Evolutionary conservation across 2,797 vertebrate genomes (phyloP).

Genomic region (Diplodus sargus): DNA sequence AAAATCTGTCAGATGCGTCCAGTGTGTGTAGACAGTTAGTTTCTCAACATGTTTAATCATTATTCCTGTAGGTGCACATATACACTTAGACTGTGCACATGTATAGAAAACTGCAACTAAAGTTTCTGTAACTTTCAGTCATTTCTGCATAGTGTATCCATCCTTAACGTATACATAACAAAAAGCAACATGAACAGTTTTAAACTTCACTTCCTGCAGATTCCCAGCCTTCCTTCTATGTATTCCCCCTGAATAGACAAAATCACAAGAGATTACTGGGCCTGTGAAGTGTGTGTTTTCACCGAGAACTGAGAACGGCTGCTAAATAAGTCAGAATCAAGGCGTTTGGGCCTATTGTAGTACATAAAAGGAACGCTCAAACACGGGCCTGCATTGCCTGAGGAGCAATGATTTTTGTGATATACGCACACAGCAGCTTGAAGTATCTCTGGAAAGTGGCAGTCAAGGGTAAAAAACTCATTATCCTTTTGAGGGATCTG

Average conservation of each 20-base stretch:
- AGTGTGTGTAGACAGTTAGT: too few relatives aligned
- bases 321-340: conserved; percentile 24
- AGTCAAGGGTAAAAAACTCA: conserved; percentile 62
- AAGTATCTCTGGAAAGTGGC: conserved; percentile 42
- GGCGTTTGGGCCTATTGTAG: background rate
- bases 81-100: background rate
- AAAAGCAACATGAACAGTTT: background rate
- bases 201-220: conserved; percentile 8
- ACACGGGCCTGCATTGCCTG: background rate
- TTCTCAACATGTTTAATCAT: too few relatives aligned
- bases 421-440: conserved; percentile 9
- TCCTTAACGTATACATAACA: background rate
- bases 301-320: conserved; percentile 3
- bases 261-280: background rate
- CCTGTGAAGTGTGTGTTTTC: conserved; percentile 20
- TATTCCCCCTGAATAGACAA: conserved; percentile 2
- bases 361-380: background rate
- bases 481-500: conserved; percentile 60
- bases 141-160: background rate
- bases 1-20: too few relatives aligned
- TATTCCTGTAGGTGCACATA: background rate
- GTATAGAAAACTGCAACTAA: background rate
- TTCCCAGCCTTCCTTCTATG: background rate
- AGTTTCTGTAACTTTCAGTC: conserved; percentile 11
- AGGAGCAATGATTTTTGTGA: conserved; percentile 19